Base-by-base conservation (phyloP, 2,113 vertebrate species). In the Xiphophorus hellerii region DNA sequence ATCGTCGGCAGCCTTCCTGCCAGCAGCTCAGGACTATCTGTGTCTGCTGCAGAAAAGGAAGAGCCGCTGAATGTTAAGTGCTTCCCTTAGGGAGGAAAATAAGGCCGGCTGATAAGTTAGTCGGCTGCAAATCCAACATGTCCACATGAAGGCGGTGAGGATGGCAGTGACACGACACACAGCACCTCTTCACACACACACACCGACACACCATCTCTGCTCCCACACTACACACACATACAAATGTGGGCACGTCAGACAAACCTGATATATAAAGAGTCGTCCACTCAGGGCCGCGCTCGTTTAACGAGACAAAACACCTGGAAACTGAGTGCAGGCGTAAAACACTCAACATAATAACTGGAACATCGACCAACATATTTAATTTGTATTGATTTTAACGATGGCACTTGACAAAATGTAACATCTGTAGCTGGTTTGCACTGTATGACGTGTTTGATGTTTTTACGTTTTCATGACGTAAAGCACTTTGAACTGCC, bases 11-110 rank as follows among this genome's bases (percentile, higher is more conserved):
- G 61, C 77, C 72, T 84, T 87, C 74, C 85, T 80, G 85, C 88
- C 90, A 91, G 86, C 90, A 92, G 92, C 87, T 93, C 90, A 92
- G 90, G 87, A 94, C 93, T 92, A 94, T 94, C 92, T 92, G 88
- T 88, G 83, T 84, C 87, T 66, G 79, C 78, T 77, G 58, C 82
- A 92, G 88, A 92, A 89, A 58, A 92, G 70, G 90, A 76, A 81
- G 86, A 86, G 89, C 76, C 87, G 88, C 90, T 90, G 90, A 93
- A 93, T 93, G 93, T 90, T 92, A 91, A 93, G 92, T 92, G 92
- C 77, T 81, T 88, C 84, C 90, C 86, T 84, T 44, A 87, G 80
- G 88, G 84, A 88, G 84, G 81, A 86, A 87, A 86, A 86, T 70
- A 87, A 92, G 89, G 89, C 82, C 66, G 65, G 74, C 89, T 90